Percentiles rank a stretch among this genome's conserved stretches.
phyloP scores from a whole-genome alignment of 2,797 vertebrate genomes.

The Telmatherina bonti region DNA sequence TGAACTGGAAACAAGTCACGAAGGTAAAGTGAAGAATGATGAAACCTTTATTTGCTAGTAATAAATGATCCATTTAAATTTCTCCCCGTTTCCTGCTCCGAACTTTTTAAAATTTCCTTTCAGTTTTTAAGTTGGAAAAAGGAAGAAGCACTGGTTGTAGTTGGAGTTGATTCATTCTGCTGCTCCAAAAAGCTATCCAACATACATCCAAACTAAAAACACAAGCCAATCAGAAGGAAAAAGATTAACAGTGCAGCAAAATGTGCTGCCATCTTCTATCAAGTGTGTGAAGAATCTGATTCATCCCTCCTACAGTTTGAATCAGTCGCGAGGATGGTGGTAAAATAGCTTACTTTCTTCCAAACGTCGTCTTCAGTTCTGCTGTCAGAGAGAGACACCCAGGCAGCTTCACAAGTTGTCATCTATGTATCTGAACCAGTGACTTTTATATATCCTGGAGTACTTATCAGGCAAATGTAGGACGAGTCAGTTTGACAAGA shows the following conservation, averaged over 20 bases:
- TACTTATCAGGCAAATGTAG: constrained; percentile 29
- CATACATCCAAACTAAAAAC: constrained; percentile 23
- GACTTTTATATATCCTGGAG: constrained; percentile 27
- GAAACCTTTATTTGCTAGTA: background rate
- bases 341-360: constrained; percentile 43
- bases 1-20: constrained; percentile 88
- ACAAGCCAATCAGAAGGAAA: constrained; percentile 18
- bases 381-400: constrained; percentile 35
- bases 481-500: constrained; percentile 33
- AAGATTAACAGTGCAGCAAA: constrained; percentile 26
- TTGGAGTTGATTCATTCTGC: background rate
- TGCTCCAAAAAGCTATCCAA: constrained; percentile 7
- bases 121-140: constrained; percentile 19
- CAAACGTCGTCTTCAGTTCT: constrained; percentile 27
- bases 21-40: constrained; percentile 71
- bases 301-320: constrained; percentile 34
- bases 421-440: constrained; percentile 21
- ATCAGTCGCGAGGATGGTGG: constrained; percentile 37
- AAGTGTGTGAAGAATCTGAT: constrained; percentile 25
- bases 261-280: constrained; percentile 14
- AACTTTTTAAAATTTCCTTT: constrained; percentile 4
- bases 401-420: constrained; percentile 21
- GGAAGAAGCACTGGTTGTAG: background rate
- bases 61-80: too few relatives aligned
- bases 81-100: too few relatives aligned